Base-by-base conservation (phyloP, 2,113 vertebrate genomes). In the Mormoops blainvillei region DNA sequence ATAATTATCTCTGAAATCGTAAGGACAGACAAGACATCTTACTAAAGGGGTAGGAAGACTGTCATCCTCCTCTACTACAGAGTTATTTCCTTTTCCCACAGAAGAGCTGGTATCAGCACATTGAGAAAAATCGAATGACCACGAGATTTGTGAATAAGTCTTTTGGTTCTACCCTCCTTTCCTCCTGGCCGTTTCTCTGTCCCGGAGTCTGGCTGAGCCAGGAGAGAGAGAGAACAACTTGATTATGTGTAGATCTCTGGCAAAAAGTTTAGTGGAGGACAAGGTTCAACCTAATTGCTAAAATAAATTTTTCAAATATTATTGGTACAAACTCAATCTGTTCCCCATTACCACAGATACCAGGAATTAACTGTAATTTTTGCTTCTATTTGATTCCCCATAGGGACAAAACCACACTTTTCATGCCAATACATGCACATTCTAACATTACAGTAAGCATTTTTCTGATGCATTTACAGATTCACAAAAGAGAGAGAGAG, bases 371-470 rank as follows among this genome's bases (percentile, higher is more conserved):
- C 90, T 97, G n/a, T 91, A 94, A 92, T 95, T 94, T 61, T 96
- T 94, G 78, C 89, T 96, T 95, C 97, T 88, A 92, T 94, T 96
- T 84, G 73, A 96, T 96, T 97, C 83, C 78, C 93, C 16, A 0
- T 81, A 89, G 91, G 89, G 91, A 96, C 94, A 95, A 95, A 97
- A 96, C 92, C 94, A 97, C 93, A 92, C 67, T 97, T 88, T 96
- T 81, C 96, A 93, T 93, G 91, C 94, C 97, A 94, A 94, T 93
- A 96, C 78, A 96, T 91, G 84, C 87, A 94, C 91, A 89, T 97
- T 96, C 94, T 97, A 96, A 92, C 68, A 93, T 97, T 97, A 96
- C 94, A 92, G 88, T 89, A 96, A 96, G 95, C 14, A 26, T 96
- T 97, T 96, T 97, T 85, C 92, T 96, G 85, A 96, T 74, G 73